These are phyloP conservation scores for Deilephila elpenor DNA, from an alignment of 2,888 invertebrate species.

Conservation along the genomic window DNA sequence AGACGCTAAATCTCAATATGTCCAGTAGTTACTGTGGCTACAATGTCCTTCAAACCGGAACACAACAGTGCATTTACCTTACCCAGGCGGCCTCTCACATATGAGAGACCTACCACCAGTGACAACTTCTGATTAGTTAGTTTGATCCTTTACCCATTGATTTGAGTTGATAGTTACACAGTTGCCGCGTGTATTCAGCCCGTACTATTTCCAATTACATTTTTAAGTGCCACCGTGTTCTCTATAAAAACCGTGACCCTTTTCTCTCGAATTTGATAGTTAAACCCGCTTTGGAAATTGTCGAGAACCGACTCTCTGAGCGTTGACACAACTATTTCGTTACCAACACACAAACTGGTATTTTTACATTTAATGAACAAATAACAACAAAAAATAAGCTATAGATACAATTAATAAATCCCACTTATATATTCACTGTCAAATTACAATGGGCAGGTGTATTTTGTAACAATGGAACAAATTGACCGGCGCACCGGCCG, in stretches of 20 bases:
- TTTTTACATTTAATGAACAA: constrained; percentile 18
- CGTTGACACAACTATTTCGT: not conserved
- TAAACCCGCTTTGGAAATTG: not conserved
- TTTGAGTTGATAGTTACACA: no score
- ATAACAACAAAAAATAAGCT: constrained; percentile 39
- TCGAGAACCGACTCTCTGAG: not conserved
- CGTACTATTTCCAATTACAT: constrained; percentile 5
- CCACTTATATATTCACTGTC: constrained; percentile 44
- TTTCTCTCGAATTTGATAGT: not conserved
- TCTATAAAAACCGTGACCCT: not conserved
- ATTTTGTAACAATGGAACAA: constrained; percentile 79
- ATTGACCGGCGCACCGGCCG: constrained; percentile 67
- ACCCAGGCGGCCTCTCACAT: no score
- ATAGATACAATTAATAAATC: constrained; percentile 30
- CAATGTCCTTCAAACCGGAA: no score
- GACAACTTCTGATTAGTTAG: no score
- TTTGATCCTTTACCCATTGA: no score
- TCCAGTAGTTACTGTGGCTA: no score
- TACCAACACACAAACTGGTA: not conserved
- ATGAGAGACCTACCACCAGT: no score
- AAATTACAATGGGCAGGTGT: constrained; percentile 67
- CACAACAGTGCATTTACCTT: no score
- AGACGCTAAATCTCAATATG: no score
- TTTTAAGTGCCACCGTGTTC: not conserved
- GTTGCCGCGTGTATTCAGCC: not conserved